Conservation (phyloP, 2,888 invertebrate species). For the Pammene fasciana region DNA sequence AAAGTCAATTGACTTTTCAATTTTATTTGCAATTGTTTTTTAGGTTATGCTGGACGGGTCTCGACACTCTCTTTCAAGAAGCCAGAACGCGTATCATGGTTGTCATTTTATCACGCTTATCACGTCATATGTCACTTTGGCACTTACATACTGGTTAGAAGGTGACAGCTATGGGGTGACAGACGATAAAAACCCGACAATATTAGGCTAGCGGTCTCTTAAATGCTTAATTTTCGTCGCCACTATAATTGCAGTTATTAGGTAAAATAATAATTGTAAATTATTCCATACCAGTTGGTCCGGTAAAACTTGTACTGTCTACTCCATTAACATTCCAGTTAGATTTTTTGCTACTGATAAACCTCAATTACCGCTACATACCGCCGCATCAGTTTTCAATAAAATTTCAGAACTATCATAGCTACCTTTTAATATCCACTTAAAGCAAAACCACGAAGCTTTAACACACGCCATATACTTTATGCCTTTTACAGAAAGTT, state of each 20-base stretch:
- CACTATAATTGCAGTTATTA: too few species aligned
- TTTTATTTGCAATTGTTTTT: slow-evolving; percentile 5
- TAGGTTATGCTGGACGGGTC: not conserved
- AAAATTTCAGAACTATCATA: slow-evolving; percentile 24
- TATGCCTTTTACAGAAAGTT: not conserved
- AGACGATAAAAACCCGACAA: too few species aligned
- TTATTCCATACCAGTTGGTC: not conserved
- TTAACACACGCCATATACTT: not conserved
- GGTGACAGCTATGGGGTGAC: too few species aligned
- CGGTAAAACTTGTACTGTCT: not conserved
- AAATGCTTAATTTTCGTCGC: too few species aligned
- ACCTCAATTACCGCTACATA: slow-evolving; percentile 10
- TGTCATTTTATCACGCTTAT: too few species aligned
- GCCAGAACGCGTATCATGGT: too few species aligned
- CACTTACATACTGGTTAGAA: too few species aligned
- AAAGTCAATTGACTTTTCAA: not conserved
- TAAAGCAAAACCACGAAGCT: not conserved
- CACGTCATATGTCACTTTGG: too few species aligned
- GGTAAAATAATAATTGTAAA: too few species aligned
- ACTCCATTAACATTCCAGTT: slow-evolving; percentile 12
- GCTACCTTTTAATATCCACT: slow-evolving; percentile 25
- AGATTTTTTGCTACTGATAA: slow-evolving; percentile 1
- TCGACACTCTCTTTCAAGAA: too few species aligned
- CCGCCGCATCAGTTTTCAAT: slow-evolving; percentile 23
- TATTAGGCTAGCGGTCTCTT: too few species aligned